A percentile compares a stretch with the other conserved stretches of the same genome.
These are phyloP conservation scores for Fratercula arctica DNA, from an alignment of 2,797 vertebrate genomes.

Conservation along the genomic window DNA sequence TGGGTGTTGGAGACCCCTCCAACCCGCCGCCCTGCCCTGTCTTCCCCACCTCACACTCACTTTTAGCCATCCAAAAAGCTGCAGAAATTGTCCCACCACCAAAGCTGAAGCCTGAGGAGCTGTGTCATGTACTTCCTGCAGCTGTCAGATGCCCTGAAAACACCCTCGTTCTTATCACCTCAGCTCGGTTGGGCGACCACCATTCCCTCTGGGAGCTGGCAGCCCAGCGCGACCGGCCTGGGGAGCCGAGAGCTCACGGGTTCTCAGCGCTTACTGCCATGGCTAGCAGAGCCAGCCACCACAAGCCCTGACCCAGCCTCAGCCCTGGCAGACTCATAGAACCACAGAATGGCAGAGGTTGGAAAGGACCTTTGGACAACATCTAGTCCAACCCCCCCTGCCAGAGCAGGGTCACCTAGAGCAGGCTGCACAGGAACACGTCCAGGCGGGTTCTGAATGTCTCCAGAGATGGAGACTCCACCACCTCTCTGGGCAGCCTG, in stretches of 20 bases:
- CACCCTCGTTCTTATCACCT: neutral
- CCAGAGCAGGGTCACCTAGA: neutral
- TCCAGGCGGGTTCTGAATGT: neutral
- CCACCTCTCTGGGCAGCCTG: neutral
- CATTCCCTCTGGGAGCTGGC: neutral
- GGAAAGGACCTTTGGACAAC: neutral
- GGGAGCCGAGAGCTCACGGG: neutral
- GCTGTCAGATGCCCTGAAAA: rapidly evolving
- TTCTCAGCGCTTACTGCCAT: rapidly evolving
- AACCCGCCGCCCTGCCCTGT: neutral
- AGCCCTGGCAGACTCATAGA: neutral
- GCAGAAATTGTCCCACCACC: rapidly evolving
- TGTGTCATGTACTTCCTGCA: rapidly evolving
- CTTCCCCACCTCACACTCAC: rapidly evolving
- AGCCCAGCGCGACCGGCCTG: rapidly evolving
- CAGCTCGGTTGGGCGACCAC: too few species aligned
- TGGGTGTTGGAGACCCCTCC: rapidly evolving
- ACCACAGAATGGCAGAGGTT: neutral
- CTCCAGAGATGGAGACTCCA: neutral
- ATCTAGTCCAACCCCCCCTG: neutral
- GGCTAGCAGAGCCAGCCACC: neutral
- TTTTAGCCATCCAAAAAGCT: neutral
- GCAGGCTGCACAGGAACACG: neutral
- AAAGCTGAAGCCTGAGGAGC: neutral
- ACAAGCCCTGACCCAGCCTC: neutral